Evolutionary conservation across 2,888 invertebrate species (phyloP).

Genomic region (Hoplodrina blanda): DNA sequence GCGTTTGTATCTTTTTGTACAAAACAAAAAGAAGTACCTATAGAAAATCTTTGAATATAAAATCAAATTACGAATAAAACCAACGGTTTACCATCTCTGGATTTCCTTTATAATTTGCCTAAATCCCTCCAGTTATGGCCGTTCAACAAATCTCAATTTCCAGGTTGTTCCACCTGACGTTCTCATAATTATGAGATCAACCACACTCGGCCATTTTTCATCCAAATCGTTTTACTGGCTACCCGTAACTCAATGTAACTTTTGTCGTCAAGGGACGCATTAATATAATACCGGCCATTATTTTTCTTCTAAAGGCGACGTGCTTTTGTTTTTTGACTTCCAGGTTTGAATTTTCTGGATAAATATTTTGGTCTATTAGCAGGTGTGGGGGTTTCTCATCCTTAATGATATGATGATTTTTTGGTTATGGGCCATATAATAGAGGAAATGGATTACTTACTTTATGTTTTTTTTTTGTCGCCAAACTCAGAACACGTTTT

Average conservation of each 20-base stretch:
- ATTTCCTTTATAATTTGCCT: not conserved
- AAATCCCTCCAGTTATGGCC: conserved; percentile 6
- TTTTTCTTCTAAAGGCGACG: conserved; percentile 10
- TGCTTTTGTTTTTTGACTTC: conserved; percentile 22
- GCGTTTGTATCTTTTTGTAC: too few relatives aligned
- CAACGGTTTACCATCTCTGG: not conserved
- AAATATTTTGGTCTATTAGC: conserved; percentile 21
- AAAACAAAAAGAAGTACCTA: too few relatives aligned
- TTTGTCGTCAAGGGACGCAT: conserved; percentile 22
- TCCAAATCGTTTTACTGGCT: conserved; percentile 23
- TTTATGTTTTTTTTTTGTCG: too few relatives aligned
- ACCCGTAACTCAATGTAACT: conserved; percentile 28
- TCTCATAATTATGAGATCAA: conserved; percentile 30
- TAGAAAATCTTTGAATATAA: too few relatives aligned
- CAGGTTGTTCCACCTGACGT: conserved; percentile 25
- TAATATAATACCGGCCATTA: conserved; percentile 26
- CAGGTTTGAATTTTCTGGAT: not conserved
- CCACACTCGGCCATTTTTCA: conserved; percentile 31
- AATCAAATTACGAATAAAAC: not conserved
- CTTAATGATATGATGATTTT: not conserved
- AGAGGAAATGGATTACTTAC: too few relatives aligned
- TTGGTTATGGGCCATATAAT: not conserved
- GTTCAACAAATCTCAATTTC: conserved; percentile 21
- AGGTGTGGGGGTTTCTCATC: not conserved
- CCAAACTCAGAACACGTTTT: not conserved